phyloP scores from a whole-genome alignment of 2,888 invertebrate genomes.

The Cerastoderma edule region DNA sequence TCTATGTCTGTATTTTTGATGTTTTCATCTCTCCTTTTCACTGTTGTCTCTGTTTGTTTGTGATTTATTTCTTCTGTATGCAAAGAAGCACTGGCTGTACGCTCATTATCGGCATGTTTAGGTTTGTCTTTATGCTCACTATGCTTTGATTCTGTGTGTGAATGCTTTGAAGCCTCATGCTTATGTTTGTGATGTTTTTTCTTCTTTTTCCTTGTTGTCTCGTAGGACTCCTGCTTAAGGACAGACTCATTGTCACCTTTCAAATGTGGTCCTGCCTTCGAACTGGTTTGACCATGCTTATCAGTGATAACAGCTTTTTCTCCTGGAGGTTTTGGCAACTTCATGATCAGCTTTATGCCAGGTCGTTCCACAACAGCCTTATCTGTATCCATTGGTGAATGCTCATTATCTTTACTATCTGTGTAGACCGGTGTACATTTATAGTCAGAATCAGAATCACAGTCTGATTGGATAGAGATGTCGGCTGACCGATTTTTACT shows the following conservation, averaged over 20 bases:
- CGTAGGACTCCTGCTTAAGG: neutral
- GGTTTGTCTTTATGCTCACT: neutral
- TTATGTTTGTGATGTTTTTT: constrained; percentile 14
- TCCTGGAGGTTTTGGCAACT: neutral
- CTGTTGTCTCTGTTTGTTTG: too few relatives aligned
- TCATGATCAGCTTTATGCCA: constrained; percentile 1
- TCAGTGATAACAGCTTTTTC: constrained; percentile 1
- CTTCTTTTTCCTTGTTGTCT: constrained; percentile 26
- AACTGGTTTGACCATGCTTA: constrained; percentile 1
- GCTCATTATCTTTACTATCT: neutral
- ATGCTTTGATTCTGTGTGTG: neutral
- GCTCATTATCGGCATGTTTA: too few relatives aligned
- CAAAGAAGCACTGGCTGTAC: too few relatives aligned
- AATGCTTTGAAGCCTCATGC: neutral
- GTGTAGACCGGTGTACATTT: neutral
- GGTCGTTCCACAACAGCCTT: neutral
- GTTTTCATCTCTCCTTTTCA: too few relatives aligned
- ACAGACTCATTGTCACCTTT: neutral
- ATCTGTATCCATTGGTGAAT: neutral
- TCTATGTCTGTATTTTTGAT: too few relatives aligned
- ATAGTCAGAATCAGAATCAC: constrained; percentile 21
- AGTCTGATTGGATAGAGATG: constrained; percentile 10
- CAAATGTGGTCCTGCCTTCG: neutral
- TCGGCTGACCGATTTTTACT: neutral
- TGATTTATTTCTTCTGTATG: too few relatives aligned